Percentiles rank a stretch among this genome's conserved stretches.
Conservation (phyloP, 2,113 vertebrate genomes). For the Leuciscus idus region DNA sequence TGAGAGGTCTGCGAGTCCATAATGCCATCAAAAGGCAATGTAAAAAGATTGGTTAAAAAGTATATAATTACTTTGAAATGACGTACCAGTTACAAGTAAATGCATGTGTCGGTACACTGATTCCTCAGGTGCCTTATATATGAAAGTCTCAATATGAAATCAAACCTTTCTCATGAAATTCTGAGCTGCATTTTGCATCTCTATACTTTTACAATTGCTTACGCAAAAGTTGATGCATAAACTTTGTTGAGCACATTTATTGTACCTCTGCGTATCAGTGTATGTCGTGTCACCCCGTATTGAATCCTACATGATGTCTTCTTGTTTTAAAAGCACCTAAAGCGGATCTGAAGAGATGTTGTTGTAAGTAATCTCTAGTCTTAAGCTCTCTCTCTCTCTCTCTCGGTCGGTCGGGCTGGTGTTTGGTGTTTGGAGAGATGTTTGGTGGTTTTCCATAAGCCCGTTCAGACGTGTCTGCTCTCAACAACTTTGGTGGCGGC, state of each 20-base stretch:
- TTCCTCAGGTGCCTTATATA: background rate
- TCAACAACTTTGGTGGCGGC: constrained; percentile 43
- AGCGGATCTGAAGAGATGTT: constrained; percentile 7
- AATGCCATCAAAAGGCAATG: constrained; percentile 48
- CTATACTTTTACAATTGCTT: background rate
- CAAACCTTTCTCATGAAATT: background rate
- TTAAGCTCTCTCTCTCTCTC: background rate
- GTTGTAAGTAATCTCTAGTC: constrained; percentile 8
- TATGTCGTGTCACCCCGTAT: background rate
- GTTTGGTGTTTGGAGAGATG: constrained; percentile 28
- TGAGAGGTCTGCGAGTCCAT: constrained; percentile 6
- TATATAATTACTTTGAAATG: constrained; percentile 21
- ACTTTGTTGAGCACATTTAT: background rate
- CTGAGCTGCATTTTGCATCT: background rate
- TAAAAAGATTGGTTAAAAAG: background rate
- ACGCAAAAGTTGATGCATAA: too few species aligned
- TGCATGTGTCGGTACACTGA: constrained; percentile 49
- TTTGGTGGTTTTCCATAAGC: background rate
- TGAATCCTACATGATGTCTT: background rate
- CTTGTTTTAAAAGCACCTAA: background rate
- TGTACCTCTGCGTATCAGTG: background rate
- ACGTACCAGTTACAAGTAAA: constrained; percentile 4
- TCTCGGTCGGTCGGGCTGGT: background rate
- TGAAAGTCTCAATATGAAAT: background rate
- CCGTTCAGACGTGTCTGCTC: background rate